These are phyloP conservation scores for Drosophila gaucha DNA, from an alignment of 2,888 invertebrate species.

Conservation along the genomic window DNA sequence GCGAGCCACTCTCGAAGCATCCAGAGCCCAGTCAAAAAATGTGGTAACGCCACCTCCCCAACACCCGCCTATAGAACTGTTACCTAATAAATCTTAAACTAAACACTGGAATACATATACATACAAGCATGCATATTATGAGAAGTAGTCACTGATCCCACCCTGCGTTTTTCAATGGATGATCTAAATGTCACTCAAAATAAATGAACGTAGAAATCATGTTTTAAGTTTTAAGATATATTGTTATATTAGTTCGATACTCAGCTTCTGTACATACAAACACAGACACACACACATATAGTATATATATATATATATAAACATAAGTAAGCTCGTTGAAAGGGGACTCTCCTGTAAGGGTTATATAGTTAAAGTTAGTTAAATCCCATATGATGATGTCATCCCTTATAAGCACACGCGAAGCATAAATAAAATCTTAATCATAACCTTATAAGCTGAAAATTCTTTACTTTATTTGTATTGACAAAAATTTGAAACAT, in stretches of 20 bases:
- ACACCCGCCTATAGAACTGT: slow-evolving; percentile 47
- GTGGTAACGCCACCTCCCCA: slow-evolving; percentile 13
- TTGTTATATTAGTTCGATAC: slow-evolving; percentile 2
- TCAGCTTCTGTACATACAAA: background rate
- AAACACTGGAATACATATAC: background rate
- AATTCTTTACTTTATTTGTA: too few species aligned
- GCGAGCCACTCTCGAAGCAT: slow-evolving; percentile 52
- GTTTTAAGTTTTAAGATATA: background rate
- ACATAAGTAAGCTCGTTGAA: background rate
- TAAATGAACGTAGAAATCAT: background rate
- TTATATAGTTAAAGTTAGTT: too few species aligned
- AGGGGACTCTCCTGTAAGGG: background rate
- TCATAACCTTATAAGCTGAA: too few species aligned
- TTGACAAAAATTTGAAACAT: too few species aligned
- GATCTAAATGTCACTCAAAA: background rate
- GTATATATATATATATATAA: too few species aligned
- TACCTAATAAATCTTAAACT: slow-evolving; percentile 52
- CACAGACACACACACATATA: too few species aligned
- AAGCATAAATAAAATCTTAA: slow-evolving; percentile 2
- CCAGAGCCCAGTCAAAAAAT: slow-evolving; percentile 33
- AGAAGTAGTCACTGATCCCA: slow-evolving; percentile 22
- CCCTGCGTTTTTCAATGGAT: slow-evolving; percentile 4
- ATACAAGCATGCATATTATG: background rate
- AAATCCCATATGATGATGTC: too few species aligned
- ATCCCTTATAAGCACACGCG: background rate